Evolutionary conservation across 2,797 vertebrate genomes (phyloP).

Genomic region (Spea hammondii): DNA sequence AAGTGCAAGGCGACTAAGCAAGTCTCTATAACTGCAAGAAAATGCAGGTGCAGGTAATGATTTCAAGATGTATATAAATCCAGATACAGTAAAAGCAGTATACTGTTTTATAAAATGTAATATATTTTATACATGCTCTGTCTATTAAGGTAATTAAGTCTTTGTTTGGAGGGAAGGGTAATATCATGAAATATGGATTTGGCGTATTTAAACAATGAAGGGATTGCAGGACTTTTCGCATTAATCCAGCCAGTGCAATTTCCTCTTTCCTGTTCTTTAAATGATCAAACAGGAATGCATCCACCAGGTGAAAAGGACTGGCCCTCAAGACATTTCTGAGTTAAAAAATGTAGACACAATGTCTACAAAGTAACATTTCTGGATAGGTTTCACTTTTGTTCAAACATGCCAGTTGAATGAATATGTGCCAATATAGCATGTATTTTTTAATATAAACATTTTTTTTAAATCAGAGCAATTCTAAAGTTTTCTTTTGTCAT

Average conservation of each 20-base stretch:
- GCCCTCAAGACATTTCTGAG: conserved; percentile 52
- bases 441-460: background rate
- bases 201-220: conserved; percentile 66
- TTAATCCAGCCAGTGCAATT: conserved; percentile 66
- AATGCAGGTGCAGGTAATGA: conserved; percentile 68
- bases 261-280: conserved; percentile 72
- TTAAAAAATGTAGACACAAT: conserved; percentile 44
- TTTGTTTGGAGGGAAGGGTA: conserved; percentile 54
- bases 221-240: conserved; percentile 57
- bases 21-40: conserved; percentile 28
- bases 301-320: conserved; percentile 46
- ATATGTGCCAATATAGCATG: conserved; percentile 24
- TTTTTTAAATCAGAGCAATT: too few species aligned
- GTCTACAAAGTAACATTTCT: conserved; percentile 38
- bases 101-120: conserved; percentile 55
- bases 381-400: conserved; percentile 33
- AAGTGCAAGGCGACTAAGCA: conserved; percentile 22
- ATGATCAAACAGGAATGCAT: conserved; percentile 63
- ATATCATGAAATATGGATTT: conserved; percentile 42
- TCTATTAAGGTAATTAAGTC: conserved; percentile 59
- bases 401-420: conserved; percentile 17
- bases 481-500: too few species aligned
- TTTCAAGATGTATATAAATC: conserved; percentile 67
- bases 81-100: conserved; percentile 54
- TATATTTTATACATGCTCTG: conserved; percentile 49